phyloP scores from a whole-genome alignment of 2,888 invertebrate genomes.

The Dasypolia templi region DNA sequence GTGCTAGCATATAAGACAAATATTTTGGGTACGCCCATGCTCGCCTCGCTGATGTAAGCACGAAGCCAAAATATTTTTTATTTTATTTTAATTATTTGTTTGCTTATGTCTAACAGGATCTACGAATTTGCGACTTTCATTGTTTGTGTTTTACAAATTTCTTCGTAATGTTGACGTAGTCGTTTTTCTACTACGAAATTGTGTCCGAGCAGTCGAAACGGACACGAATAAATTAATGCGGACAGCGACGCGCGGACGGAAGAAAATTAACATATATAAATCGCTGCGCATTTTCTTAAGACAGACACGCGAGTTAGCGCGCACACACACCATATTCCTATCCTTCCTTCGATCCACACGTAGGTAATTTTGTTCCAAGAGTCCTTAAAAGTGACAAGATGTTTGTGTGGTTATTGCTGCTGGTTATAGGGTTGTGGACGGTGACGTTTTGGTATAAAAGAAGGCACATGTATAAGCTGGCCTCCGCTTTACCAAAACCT shows the following conservation, averaged over 20 bases:
- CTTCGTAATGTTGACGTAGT: too few relatives aligned
- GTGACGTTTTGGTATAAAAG: slow-evolving; percentile 74
- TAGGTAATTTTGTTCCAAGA: slow-evolving; percentile 31
- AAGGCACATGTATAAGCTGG: slow-evolving; percentile 78
- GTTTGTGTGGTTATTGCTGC: slow-evolving; percentile 74
- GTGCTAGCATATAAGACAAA: too few relatives aligned
- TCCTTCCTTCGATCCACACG: slow-evolving; percentile 25
- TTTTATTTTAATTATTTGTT: too few relatives aligned
- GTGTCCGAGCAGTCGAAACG: too few relatives aligned
- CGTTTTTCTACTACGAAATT: too few relatives aligned
- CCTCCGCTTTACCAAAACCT: slow-evolving; percentile 69
- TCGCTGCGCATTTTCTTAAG: slow-evolving; percentile 34
- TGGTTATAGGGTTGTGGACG: slow-evolving; percentile 70
- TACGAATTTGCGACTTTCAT: too few relatives aligned
- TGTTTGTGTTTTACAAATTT: too few relatives aligned
- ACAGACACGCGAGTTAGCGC: slow-evolving; percentile 43
- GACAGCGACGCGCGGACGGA: slow-evolving; percentile 39
- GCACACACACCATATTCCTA: slow-evolving; percentile 33
- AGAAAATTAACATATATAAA: slow-evolving; percentile 61
- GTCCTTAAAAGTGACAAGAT: slow-evolving; percentile 64
- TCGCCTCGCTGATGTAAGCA: too few relatives aligned
- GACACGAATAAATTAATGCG: too few relatives aligned
- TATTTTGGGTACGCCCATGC: too few relatives aligned
- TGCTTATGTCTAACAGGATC: too few relatives aligned
- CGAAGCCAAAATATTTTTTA: too few relatives aligned